These are phyloP conservation scores for Cygnus olor DNA, from an alignment of 2,797 vertebrate species.

Conservation along the genomic window DNA sequence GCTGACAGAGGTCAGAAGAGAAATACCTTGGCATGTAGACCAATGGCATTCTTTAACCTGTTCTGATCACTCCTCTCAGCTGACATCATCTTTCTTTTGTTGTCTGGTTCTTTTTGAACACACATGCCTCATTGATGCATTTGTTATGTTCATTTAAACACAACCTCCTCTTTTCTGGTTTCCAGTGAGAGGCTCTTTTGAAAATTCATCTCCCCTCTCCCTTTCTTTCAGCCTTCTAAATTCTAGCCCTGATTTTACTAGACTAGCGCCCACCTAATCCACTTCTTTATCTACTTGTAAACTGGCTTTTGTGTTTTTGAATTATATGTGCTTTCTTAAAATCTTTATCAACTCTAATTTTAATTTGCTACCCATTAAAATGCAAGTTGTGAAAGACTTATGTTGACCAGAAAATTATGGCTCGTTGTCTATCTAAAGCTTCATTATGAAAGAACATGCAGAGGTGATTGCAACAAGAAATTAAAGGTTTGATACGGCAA, in stretches of 20 bases:
- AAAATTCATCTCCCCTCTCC: neutral
- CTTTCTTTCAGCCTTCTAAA: neutral
- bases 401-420: neutral
- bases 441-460: neutral
- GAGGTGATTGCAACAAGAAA: neutral
- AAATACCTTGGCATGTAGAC: neutral
- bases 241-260: neutral
- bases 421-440: neutral
- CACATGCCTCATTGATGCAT: neutral
- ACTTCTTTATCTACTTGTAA: neutral
- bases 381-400: neutral
- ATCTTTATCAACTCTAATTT: neutral
- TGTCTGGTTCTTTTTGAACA: neutral
- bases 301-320: neutral
- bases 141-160: neutral
- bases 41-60: neutral
- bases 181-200: neutral
- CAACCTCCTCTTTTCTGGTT: neutral
- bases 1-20: neutral
- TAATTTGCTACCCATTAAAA: neutral
- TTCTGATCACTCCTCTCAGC: neutral
- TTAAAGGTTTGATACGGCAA: neutral
- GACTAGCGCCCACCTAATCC: neutral
- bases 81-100: neutral
- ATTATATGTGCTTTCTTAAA: neutral